Evolutionary conservation across 2,797 vertebrate genomes (phyloP), one percentile per base, ranked within the genome.

Genomic region (Enteromius fasciolatus): DNA sequence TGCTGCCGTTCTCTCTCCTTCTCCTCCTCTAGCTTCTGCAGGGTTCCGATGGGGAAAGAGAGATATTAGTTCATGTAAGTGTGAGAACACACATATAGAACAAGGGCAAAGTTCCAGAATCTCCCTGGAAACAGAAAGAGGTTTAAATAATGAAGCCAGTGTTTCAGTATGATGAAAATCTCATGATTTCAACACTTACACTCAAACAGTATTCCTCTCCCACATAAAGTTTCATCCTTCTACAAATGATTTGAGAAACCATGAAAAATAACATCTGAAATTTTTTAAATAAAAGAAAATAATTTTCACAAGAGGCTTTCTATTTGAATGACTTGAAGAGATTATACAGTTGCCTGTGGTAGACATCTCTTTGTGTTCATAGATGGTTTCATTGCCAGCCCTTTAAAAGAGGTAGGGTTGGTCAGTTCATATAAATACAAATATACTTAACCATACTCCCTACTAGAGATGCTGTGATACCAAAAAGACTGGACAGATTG

Each of bases 21-120:
- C 92, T 97, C 96, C 94, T 96, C 96, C 93, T 97, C 96, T 89
- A 99, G 96, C 97, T 99, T 99, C 98, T 99, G 97, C 92, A 95
- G 96, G 85, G 59, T 93, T 92, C 0, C 93, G 81, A 0, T 73
- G 54, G 44, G 92, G 96, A 96, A 39, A 41, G 63, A 72, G 50
- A 48, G 61, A 87, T 6, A 85, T 81, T 80, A 57, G 39, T 69
- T 76, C 14, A 66, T 25, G n/a, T 63, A 76, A 79, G 59, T 85
- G 87, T 88, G 48, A 86, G 41, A 46, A 75, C 76, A 67, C 82
- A 57, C 80, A 86, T 83, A 79, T 84, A 85, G 59, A 82, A 66
- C n/a, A 75, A 75, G 61, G 61, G 44, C n/a, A 81, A 75, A 75
- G 70, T 66, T 81, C n/a, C 44, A 67, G 73, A 73, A 78, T 81